phyloP scores from a whole-genome alignment of 2,113 vertebrate species.

The Caretta caretta region DNA sequence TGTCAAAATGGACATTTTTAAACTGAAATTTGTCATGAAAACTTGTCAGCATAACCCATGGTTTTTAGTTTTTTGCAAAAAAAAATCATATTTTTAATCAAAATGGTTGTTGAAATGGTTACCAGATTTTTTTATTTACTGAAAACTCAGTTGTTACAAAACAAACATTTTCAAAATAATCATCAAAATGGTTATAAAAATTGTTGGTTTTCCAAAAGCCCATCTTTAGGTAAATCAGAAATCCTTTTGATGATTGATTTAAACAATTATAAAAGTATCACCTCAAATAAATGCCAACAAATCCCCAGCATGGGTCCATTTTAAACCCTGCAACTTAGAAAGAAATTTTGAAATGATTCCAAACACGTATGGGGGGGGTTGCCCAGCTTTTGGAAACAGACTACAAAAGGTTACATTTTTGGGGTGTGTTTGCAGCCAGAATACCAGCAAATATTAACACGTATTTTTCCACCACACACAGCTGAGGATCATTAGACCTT shows the following conservation, averaged over 20 bases:
- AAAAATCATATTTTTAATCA: not conserved
- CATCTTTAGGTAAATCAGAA: not conserved
- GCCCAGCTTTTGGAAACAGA: constrained; percentile 14
- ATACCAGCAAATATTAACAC: not conserved
- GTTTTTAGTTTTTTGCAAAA: not conserved
- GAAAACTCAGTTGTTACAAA: not conserved
- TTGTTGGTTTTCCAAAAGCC: not conserved
- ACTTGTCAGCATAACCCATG: not conserved
- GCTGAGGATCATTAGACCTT: not conserved
- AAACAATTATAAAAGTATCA: not conserved
- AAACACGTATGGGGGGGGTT: not conserved
- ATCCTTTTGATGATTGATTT: not conserved
- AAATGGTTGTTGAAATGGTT: not conserved
- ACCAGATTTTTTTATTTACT: not conserved
- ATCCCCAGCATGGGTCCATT: not conserved
- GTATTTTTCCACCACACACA: not conserved
- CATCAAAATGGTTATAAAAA: not conserved
- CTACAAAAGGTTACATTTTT: not conserved
- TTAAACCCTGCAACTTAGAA: constrained; percentile 15
- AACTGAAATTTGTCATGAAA: constrained; percentile 21
- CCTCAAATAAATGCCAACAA: not conserved
- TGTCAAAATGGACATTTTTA: not conserved
- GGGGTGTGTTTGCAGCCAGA: not conserved
- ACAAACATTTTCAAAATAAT: not conserved
- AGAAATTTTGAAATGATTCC: not conserved